Conservation (phyloP, 2,113 vertebrate genomes). For the Pterocles gutturalis region DNA sequence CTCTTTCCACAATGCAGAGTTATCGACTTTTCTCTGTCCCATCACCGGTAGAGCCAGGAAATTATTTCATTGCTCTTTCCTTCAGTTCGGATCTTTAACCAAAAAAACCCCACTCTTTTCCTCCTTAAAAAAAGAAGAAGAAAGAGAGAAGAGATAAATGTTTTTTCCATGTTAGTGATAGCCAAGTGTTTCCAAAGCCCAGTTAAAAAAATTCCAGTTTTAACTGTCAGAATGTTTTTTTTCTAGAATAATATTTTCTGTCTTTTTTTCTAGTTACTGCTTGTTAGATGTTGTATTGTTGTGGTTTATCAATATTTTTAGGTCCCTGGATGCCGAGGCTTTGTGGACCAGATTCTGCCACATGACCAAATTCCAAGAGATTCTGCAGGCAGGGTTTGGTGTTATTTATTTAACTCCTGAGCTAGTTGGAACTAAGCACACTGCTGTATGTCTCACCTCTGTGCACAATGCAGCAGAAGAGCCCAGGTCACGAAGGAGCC, state of each 20-base stretch:
- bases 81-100: not conserved
- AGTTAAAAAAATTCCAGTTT: not conserved
- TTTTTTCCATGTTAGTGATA: not conserved
- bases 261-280: not conserved
- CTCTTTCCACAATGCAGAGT: not conserved
- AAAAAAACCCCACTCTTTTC: not conserved
- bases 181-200: not conserved
- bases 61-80: not conserved
- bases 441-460: not conserved
- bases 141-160: not conserved
- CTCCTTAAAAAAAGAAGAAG: not conserved
- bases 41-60: not conserved
- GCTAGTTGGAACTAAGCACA: not conserved
- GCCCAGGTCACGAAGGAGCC: not conserved
- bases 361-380: not conserved
- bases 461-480: not conserved
- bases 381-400: not conserved
- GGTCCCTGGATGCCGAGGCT: accelerated
- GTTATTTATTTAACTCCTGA: not conserved
- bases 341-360: not conserved
- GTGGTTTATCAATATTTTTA: not conserved
- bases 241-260: not conserved
- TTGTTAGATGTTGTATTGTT: not conserved
- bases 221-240: not conserved
- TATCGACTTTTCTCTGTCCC: not conserved